A percentile compares a stretch with the other conserved stretches of the same genome.
phyloP scores from a whole-genome alignment of 1,140 invertebrate species.

The Glossosoma conforme region DNA sequence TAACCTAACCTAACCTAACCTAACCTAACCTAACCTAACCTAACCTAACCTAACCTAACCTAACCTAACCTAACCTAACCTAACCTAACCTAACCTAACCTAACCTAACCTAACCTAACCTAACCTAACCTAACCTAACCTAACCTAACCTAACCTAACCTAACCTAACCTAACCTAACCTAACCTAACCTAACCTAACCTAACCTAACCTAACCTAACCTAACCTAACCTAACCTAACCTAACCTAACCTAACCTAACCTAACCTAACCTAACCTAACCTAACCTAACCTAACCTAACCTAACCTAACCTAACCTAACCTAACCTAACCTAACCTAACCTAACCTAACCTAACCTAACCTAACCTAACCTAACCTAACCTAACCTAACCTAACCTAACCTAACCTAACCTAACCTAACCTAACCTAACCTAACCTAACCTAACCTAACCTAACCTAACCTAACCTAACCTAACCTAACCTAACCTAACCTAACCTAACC shows the following conservation, averaged over 20 bases:
- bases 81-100: too few species aligned
- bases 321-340: constrained; percentile 25
- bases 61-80: too few species aligned
- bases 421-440: constrained; percentile 14
- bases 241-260: constrained; percentile 32
- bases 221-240: constrained; percentile 36
- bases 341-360: constrained; percentile 29
- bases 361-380: constrained; percentile 31
- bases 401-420: constrained; percentile 16
- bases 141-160: constrained; percentile 38
- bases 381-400: constrained; percentile 23
- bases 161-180: constrained; percentile 39
- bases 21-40: too few species aligned
- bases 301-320: constrained; percentile 25
- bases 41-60: too few species aligned
- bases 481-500: constrained; percentile 27
- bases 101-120: constrained; percentile 36
- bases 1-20: too few species aligned
- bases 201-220: constrained; percentile 37
- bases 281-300: constrained; percentile 17
- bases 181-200: constrained; percentile 36
- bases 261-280: constrained; percentile 15
- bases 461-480: constrained; percentile 24
- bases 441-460: constrained; percentile 25
- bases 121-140: constrained; percentile 36